These are phyloP conservation scores for Drosophila pseudoananassae DNA, from an alignment of 1,140 invertebrate species.

Conservation along the genomic window DNA sequence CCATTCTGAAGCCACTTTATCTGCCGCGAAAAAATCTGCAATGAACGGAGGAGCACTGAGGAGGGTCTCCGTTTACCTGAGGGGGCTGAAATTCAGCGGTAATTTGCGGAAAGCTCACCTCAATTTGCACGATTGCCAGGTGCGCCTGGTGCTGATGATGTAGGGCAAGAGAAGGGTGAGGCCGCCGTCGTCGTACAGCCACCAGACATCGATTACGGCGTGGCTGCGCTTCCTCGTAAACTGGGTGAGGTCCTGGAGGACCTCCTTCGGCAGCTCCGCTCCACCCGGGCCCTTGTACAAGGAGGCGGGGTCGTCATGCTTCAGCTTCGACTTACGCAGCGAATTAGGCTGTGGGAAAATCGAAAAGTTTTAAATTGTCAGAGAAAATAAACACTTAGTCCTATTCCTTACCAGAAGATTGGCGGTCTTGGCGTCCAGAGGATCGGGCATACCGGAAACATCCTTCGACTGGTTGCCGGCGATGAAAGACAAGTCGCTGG, in stretches of 20 bases:
- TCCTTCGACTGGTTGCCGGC: conserved; percentile 72
- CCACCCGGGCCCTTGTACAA: conserved; percentile 85
- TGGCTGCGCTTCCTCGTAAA: conserved; percentile 90
- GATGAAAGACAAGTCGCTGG: conserved; percentile 81
- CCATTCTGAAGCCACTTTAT: conserved; percentile 5
- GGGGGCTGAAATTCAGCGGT: conserved; percentile 11
- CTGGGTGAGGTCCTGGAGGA: conserved; percentile 88
- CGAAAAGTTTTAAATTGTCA: not conserved
- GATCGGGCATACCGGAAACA: conserved; percentile 77
- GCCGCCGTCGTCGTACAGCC: conserved; percentile 98
- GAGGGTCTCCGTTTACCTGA: not conserved
- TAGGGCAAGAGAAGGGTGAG: conserved; percentile 93
- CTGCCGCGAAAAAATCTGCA: conserved; percentile 6
- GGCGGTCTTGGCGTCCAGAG: conserved; percentile 63
- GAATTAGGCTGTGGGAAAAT: conserved; percentile 50
- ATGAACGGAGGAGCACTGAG: not conserved
- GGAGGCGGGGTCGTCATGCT: conserved; percentile 77
- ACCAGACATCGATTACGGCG: conserved; percentile 98
- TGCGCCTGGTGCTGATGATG: conserved; percentile 93
- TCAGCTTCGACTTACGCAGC: conserved; percentile 83
- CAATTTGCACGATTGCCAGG: conserved; percentile 94
- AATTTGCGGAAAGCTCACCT: conserved; percentile 83
- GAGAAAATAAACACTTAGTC: not conserved
- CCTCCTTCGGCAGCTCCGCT: conserved; percentile 86
- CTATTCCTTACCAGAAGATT: conserved; percentile 59